Base-by-base conservation (phyloP, 2,888 invertebrate species). In the Itoplectis maculator region DNA sequence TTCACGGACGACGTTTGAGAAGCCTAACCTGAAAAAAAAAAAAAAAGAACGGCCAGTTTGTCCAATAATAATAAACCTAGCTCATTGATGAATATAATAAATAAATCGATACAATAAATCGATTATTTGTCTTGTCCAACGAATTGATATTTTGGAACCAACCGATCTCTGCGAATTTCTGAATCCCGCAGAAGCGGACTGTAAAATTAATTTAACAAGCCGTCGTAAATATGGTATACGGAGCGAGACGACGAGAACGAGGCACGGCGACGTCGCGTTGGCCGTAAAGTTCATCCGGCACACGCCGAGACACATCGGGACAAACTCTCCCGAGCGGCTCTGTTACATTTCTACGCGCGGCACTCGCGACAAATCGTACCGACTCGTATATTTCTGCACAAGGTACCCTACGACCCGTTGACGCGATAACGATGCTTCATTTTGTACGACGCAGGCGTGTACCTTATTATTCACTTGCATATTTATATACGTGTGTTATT, bases 371-470 rank as follows among this genome's bases (percentile, higher is more conserved):
- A n/a, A 76, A 76, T 76, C 18, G 59, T 51, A 15, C 56, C 20
- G 59, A 66, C 72, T 76, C 70, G 66, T 66, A 47, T 56, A 47
- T 56, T 20, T 9, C 18, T 37, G 35, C 42, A 45, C 47, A 66
- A 20, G 29, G 40, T 20, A 18, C n/a, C n/a, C n/a, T n/a, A n/a
- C 47, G 72, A 29, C 56, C 42, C 59, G 76, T 65, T 66, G 81
- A 81, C 70, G 70, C 37, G 70, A 65, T 81, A 81, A 81, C 72
- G 72, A 81, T 47, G 42, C 59, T 81, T 72, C 40, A 66, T 75
- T 75, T 69, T 70, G 75, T 42, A 37, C 66, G 18, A 35, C 45
- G 42, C 11, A 37, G 20, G 45, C 45, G 20, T 45, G 7, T 40
- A 35, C 23, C 23, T 20, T 20, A 9, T 11, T 5, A 7, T 40